Evolutionary conservation across 2,113 vertebrate genomes (phyloP).

Genomic region (Pachycephala philippinensis): DNA sequence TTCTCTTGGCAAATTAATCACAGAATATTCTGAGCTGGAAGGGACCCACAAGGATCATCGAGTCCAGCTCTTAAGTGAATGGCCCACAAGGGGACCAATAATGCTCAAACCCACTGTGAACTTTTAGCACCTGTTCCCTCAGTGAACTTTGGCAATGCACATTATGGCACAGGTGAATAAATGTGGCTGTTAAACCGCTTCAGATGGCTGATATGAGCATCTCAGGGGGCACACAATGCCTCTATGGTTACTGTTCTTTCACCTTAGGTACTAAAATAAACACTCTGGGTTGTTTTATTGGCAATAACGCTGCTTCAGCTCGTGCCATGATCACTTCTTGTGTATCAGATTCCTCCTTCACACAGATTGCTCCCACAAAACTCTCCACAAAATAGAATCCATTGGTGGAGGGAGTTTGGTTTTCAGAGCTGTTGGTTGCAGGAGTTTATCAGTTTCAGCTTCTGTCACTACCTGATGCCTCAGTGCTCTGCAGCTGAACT

Average conservation of each 20-base stretch:
- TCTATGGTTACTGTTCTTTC: background rate
- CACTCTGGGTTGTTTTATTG: background rate
- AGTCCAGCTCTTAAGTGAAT: background rate
- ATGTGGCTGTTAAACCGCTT: background rate
- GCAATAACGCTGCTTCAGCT: background rate
- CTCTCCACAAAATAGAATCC: background rate
- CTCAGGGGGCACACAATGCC: background rate
- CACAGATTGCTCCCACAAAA: background rate
- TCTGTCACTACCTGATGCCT: background rate
- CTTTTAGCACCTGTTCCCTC: background rate
- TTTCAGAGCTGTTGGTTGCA: background rate
- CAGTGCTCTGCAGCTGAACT: background rate
- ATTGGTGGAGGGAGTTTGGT: background rate
- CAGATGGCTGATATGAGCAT: background rate
- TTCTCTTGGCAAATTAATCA: background rate
- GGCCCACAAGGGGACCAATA: background rate
- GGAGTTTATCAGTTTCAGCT: background rate
- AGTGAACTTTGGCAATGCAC: background rate
- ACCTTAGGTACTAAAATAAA: background rate
- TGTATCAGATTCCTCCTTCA: background rate
- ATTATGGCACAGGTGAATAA: background rate
- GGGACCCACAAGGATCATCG: background rate
- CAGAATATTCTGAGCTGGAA: background rate
- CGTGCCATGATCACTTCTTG: background rate
- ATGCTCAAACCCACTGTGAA: background rate